A percentile compares a stretch with the other conserved stretches of the same genome.
Conservation (phyloP, 1,140 invertebrate genomes). For the Drosophila oshimai region DNA sequence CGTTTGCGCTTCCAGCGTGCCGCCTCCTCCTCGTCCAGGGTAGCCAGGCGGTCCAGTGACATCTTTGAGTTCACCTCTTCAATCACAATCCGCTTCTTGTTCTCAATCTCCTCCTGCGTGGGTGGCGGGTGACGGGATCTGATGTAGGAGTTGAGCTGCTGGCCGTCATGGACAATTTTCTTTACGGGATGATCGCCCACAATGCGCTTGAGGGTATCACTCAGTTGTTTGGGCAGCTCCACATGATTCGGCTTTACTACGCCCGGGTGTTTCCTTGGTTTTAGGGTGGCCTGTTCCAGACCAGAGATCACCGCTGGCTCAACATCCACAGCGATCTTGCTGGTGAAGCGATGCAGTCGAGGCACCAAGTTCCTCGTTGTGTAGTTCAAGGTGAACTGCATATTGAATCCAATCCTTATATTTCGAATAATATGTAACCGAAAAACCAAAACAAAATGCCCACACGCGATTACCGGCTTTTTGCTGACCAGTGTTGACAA, state of each 20-base stretch:
- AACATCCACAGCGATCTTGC: conserved; percentile 83
- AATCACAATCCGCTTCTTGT: conserved; percentile 71
- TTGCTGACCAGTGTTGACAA: conserved; percentile 1
- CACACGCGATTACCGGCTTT: conserved; percentile 23
- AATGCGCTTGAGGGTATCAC: conserved; percentile 84
- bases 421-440: conserved; percentile 18
- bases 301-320: conserved; percentile 83
- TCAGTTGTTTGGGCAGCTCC: conserved; percentile 85
- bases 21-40: conserved; percentile 48
- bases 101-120: conserved; percentile 84
- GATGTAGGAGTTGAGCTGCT: conserved; percentile 85
- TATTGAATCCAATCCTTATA: not conserved
- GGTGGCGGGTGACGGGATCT: conserved; percentile 85
- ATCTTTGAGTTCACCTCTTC: conserved; percentile 71
- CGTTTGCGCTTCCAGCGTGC: conserved; percentile 77
- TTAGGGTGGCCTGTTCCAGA: conserved; percentile 85
- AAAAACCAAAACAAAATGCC: conserved; percentile 23
- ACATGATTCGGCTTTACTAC: conserved; percentile 83
- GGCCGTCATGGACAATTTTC: conserved; percentile 83
- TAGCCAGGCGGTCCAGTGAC: conserved; percentile 51
- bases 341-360: conserved; percentile 52
- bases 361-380: conserved; percentile 25
- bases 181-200: conserved; percentile 85
- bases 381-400: conserved; percentile 15
- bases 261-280: conserved; percentile 88